A percentile compares a stretch with the other conserved stretches of the same genome.
phyloP scores from a whole-genome alignment of 30 jellyfish, hydroid and myxozoan species.

The Cassiopea andromeda region DNA sequence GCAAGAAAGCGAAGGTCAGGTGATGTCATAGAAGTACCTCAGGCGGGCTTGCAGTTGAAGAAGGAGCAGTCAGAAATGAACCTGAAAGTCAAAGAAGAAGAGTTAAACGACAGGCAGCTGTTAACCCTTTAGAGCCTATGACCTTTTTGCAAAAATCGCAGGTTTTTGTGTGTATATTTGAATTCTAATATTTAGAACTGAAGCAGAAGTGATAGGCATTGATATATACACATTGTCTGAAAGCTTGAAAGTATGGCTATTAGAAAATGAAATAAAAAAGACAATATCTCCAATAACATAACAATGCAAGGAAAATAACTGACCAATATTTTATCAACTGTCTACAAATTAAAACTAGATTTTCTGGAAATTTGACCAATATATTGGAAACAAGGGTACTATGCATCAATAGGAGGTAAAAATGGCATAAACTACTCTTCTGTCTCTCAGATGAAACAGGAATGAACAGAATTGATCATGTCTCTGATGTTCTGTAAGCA shows the following conservation, averaged over 20 bases:
- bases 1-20: slow-evolving; percentile 33
- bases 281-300: not conserved
- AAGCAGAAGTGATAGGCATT: not conserved
- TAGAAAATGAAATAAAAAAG: not conserved
- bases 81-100: not conserved
- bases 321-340: not conserved
- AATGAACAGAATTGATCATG: not conserved
- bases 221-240: not conserved
- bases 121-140: not conserved
- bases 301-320: not conserved
- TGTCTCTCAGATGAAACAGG: not conserved
- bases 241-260: not conserved
- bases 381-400: not conserved
- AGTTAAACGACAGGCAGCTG: too few species aligned
- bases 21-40: slow-evolving; percentile 26
- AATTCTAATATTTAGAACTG: not conserved
- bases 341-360: not conserved
- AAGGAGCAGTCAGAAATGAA: not conserved
- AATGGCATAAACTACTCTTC: not conserved
- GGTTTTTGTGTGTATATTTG: not conserved
- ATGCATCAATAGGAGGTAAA: not conserved
- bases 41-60: slow-evolving; percentile 22
- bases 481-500: slow-evolving; percentile 1
- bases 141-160: not conserved
- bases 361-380: not conserved